phyloP scores from a whole-genome alignment of 2,113 vertebrate genomes.

The Pollachius pollachius region DNA sequence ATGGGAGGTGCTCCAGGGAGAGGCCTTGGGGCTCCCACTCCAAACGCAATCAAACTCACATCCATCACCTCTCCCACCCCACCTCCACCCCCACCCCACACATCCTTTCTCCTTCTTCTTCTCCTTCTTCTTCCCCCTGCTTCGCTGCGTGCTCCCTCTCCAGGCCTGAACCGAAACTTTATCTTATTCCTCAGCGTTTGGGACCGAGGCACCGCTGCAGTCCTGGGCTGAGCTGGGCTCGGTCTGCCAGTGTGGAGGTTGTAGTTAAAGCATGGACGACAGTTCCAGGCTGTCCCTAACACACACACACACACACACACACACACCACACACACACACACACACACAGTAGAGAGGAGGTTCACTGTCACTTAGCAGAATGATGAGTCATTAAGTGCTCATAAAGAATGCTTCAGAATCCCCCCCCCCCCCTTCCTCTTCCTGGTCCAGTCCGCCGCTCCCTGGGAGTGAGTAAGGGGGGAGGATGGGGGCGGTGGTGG shows the following conservation, averaged over 20 bases:
- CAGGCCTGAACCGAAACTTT: too few relatives aligned
- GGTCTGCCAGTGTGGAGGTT: too few relatives aligned
- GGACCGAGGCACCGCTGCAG: too few relatives aligned
- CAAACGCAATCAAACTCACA: constrained; percentile 32
- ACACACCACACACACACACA: background rate
- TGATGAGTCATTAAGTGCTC: constrained; percentile 62
- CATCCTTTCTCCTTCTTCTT: too few relatives aligned
- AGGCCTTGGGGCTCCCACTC: constrained; percentile 22
- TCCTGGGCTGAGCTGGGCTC: too few relatives aligned
- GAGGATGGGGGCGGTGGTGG: constrained; percentile 61
- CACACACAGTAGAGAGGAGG: background rate
- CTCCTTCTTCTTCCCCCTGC: too few relatives aligned
- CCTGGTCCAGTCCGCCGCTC: constrained; percentile 31
- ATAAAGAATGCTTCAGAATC: background rate
- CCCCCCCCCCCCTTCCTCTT: background rate
- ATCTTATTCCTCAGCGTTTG: too few relatives aligned
- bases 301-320: background rate
- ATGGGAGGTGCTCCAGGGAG: constrained; percentile 10
- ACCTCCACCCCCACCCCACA: background rate
- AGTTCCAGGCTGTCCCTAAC: too few relatives aligned
- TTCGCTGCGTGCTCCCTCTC: too few relatives aligned
- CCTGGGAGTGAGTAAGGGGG: constrained; percentile 40
- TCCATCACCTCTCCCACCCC: constrained; percentile 18
- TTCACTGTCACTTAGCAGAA: constrained; percentile 40
- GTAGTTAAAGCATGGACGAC: too few relatives aligned